phyloP scores from a whole-genome alignment of 2,797 vertebrate genomes.

The Spinibarbus caldwelli region DNA sequence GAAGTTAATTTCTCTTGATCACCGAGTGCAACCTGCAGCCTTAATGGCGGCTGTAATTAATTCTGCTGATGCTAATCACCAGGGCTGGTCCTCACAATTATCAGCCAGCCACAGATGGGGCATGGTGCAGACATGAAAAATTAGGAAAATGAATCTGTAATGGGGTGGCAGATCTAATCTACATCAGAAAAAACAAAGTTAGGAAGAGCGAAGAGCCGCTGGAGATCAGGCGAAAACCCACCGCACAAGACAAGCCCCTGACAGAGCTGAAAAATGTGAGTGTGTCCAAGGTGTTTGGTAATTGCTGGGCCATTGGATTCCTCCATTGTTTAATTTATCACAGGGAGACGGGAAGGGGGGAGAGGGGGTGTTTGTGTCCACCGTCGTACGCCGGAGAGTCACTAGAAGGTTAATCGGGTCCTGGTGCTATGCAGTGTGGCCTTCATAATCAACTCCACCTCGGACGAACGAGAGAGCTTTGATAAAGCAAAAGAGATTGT shows the following conservation, averaged over 20 bases:
- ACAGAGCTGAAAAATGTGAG: constrained; percentile 99
- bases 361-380: constrained; percentile 85
- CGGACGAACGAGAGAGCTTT: constrained; percentile 33
- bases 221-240: constrained; percentile 90
- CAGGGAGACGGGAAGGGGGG: constrained; percentile 93
- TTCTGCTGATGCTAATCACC: constrained; percentile 99
- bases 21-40: constrained; percentile 99
- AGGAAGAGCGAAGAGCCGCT: constrained; percentile 91
- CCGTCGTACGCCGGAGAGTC: constrained; percentile 88
- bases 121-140: constrained; percentile 99
- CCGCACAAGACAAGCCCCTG: constrained; percentile 84
- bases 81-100: constrained; percentile 99
- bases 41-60: constrained; percentile 99
- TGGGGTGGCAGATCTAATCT: constrained; percentile 99
- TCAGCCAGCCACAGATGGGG: constrained; percentile 99
- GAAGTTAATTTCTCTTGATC: constrained; percentile 99
- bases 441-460: constrained; percentile 78
- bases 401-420: constrained; percentile 98
- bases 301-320: constrained; percentile 99
- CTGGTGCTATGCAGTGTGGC: constrained; percentile 85
- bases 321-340: constrained; percentile 99
- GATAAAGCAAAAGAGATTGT: constrained; percentile 44
- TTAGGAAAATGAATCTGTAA: constrained; percentile 99
- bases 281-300: constrained; percentile 98
- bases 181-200: constrained; percentile 99